These are phyloP conservation scores for Colius striatus DNA, from an alignment of 2,113 vertebrate species.

Conservation along the genomic window DNA sequence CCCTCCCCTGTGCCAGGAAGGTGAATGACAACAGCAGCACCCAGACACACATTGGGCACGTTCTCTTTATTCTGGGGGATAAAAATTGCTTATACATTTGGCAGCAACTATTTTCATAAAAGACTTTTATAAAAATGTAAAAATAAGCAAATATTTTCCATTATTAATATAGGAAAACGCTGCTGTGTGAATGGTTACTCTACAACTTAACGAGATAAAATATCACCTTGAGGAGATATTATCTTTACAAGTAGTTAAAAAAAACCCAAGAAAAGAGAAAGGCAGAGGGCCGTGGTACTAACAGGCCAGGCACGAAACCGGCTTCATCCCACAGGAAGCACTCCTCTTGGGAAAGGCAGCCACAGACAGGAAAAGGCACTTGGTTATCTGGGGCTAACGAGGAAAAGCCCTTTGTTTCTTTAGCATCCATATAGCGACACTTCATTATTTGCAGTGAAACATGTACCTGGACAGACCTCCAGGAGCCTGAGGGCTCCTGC, in stretches of 20 bases:
- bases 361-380: conserved; percentile 65
- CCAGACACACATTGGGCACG: background rate
- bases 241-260: conserved; percentile 69
- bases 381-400: conserved; percentile 27
- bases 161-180: conserved; percentile 70
- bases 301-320: background rate
- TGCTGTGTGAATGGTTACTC: conserved; percentile 69
- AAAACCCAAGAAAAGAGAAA: background rate
- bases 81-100: conserved; percentile 71
- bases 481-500: background rate
- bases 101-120: conserved; percentile 72
- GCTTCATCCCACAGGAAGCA: conserved; percentile 51
- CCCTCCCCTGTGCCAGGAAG: background rate
- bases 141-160: conserved; percentile 74
- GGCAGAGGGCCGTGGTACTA: conserved; percentile 54
- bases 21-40: background rate
- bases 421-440: conserved; percentile 23
- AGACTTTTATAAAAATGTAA: conserved; percentile 73
- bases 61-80: conserved; percentile 69
- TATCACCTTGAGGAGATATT: conserved; percentile 69
- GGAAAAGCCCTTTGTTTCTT: conserved; percentile 58
- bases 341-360: conserved; percentile 38
- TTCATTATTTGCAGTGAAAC: conserved; percentile 49
- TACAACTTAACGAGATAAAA: conserved; percentile 64
- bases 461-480: conserved; percentile 49